Conservation (phyloP, 2,888 invertebrate genomes). For the Drosophila nr. perissopoda region DNA sequence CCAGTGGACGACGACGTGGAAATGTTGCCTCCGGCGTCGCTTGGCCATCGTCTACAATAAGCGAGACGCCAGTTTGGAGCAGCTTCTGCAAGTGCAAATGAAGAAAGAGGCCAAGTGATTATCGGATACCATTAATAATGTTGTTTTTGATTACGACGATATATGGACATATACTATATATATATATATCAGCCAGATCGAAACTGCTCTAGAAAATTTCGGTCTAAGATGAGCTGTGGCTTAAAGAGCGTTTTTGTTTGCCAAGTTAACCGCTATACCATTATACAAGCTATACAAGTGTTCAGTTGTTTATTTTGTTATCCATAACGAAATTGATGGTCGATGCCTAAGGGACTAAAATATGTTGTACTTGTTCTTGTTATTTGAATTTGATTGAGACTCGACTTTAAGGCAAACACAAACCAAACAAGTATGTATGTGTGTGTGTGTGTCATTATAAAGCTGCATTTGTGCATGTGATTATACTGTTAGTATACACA, state of each 20-base stretch:
- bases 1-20: conserved; percentile 35
- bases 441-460: neutral
- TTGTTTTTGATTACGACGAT: neutral
- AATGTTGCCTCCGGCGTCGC: conserved; percentile 33
- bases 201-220: neutral
- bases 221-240: neutral
- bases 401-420: no score
- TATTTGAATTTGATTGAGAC: no score
- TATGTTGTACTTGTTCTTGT: no score
- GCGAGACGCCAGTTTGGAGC: conserved; percentile 83
- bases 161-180: neutral
- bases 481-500: neutral
- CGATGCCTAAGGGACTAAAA: neutral
- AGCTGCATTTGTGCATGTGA: neutral
- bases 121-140: neutral
- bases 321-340: neutral
- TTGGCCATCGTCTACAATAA: conserved; percentile 71
- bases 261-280: neutral
- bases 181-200: neutral
- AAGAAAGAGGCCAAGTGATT: neutral
- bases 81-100: conserved; percentile 61
- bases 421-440: no score
- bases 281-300: neutral
- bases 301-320: neutral
- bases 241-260: neutral